Conservation (phyloP, 2,888 invertebrate genomes). For the Siphlonurus alternatus region DNA sequence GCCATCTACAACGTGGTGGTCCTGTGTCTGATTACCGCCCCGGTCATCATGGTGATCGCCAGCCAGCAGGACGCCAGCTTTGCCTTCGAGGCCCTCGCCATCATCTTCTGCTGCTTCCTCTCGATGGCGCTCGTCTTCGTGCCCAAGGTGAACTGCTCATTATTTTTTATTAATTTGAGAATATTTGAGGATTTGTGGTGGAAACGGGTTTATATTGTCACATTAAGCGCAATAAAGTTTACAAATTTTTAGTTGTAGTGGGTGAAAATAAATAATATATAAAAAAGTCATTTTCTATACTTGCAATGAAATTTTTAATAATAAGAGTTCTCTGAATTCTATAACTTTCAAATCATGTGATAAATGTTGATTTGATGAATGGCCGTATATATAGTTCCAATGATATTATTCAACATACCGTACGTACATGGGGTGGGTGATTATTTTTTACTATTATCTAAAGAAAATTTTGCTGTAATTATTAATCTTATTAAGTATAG, state of each 20-base stretch:
- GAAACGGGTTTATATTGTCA: background rate
- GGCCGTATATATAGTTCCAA: too few species aligned
- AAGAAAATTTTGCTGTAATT: too few species aligned
- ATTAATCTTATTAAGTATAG: too few species aligned
- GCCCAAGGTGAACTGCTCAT: slow-evolving; percentile 60
- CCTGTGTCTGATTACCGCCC: slow-evolving; percentile 91
- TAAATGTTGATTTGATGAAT: slow-evolving; percentile 9
- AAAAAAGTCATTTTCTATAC: background rate
- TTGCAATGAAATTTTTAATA: too few species aligned
- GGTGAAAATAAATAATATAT: background rate
- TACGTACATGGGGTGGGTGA: too few species aligned
- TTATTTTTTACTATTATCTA: too few species aligned
- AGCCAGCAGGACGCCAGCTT: slow-evolving; percentile 96
- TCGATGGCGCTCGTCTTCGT: slow-evolving; percentile 98
- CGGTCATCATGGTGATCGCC: slow-evolving; percentile 92
- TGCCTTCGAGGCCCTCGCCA: slow-evolving; percentile 89
- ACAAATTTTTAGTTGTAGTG: too few species aligned
- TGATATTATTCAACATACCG: too few species aligned
- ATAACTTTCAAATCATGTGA: background rate
- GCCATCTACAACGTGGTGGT: slow-evolving; percentile 99
- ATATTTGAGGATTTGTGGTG: too few species aligned
- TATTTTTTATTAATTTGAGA: too few species aligned
- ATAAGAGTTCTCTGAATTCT: too few species aligned
- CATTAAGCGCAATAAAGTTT: background rate
- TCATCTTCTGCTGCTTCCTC: slow-evolving; percentile 94